These are phyloP conservation scores for Aurelia aurita complex sp. Pacific DNA, from an alignment of 30 jellyfish, hydroid and myxozoan genomes.

Conservation along the genomic window DNA sequence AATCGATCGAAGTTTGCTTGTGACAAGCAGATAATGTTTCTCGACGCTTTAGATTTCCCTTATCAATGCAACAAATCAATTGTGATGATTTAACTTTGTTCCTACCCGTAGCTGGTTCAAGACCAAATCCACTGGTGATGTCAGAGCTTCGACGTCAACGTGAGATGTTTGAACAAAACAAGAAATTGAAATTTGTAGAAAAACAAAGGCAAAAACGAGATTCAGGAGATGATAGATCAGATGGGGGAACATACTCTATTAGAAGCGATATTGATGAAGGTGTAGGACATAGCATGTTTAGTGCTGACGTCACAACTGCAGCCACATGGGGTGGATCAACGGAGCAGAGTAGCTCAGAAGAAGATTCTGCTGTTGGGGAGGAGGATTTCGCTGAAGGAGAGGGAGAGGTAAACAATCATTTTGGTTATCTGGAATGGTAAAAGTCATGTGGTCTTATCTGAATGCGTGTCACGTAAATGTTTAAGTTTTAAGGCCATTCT, in stretches of 20 bases:
- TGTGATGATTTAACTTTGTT: no score
- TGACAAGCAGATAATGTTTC: no score
- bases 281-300: slow-evolving; percentile 89
- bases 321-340: slow-evolving; percentile 99
- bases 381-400: slow-evolving; percentile 73
- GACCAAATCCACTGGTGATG: slow-evolving; percentile 89
- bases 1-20: no score
- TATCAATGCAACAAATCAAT: no score
- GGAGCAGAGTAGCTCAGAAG: slow-evolving; percentile 93
- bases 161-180: slow-evolving; percentile 91
- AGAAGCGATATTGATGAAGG: slow-evolving; percentile 98
- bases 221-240: slow-evolving; percentile 82
- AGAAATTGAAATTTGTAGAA: slow-evolving; percentile 91
- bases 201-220: slow-evolving; percentile 77
- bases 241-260: slow-evolving; percentile 90
- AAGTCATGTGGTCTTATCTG: no score
- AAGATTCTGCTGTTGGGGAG: slow-evolving; percentile 98
- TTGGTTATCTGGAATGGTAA: no score
- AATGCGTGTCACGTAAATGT: no score
- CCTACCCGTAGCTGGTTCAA: slow-evolving; percentile 47
- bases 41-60: no score
- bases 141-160: slow-evolving; percentile 95
- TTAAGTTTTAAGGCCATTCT: no score
- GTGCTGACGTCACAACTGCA: slow-evolving; percentile 98
- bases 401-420: background rate